Percentiles rank a stretch among this genome's conserved stretches.
phyloP scores from a whole-genome alignment of 2,797 vertebrate species.

The Chelonia mydas region DNA sequence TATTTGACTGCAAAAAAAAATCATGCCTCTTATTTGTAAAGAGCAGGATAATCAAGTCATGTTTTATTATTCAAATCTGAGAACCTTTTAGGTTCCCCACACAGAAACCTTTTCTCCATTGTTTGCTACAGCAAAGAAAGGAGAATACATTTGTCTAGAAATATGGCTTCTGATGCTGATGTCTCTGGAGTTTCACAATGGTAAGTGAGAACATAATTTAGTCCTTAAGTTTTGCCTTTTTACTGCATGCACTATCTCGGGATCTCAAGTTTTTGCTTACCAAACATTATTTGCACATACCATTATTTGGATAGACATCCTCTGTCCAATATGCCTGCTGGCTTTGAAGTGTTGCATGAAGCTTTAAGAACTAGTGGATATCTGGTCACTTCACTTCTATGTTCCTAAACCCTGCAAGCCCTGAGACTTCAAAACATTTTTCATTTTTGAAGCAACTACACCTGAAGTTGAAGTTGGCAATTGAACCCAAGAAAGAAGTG shows the following conservation, averaged over 20 bases:
- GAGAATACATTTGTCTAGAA: conserved; percentile 11
- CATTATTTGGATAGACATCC: conserved; percentile 35
- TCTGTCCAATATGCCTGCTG: conserved; percentile 34
- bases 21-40: conserved; percentile 5
- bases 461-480: conserved; percentile 35
- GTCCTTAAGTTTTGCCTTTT: conserved; percentile 32
- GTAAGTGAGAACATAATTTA: not conserved
- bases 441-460: conserved; percentile 19
- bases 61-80: conserved; percentile 18
- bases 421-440: conserved; percentile 26
- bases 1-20: conserved; percentile 33
- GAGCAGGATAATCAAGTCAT: conserved; percentile 48
- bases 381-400: conserved; percentile 31
- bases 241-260: not conserved
- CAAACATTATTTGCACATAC: conserved; percentile 27
- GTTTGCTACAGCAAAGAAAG: conserved; percentile 22
- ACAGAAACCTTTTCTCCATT: conserved; percentile 47
- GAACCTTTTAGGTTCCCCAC: conserved; percentile 26
- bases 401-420: not conserved
- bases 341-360: conserved; percentile 31
- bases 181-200: conserved; percentile 20
- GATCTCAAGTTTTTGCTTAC: conserved; percentile 20
- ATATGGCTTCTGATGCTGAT: conserved; percentile 52
- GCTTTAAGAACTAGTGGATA: conserved; percentile 41
- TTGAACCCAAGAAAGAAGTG: conserved; percentile 41